A percentile compares a stretch with the other conserved stretches of the same genome.
Evolutionary conservation across 1,140 invertebrate species (phyloP).

Genomic region (Pinna nobilis): DNA sequence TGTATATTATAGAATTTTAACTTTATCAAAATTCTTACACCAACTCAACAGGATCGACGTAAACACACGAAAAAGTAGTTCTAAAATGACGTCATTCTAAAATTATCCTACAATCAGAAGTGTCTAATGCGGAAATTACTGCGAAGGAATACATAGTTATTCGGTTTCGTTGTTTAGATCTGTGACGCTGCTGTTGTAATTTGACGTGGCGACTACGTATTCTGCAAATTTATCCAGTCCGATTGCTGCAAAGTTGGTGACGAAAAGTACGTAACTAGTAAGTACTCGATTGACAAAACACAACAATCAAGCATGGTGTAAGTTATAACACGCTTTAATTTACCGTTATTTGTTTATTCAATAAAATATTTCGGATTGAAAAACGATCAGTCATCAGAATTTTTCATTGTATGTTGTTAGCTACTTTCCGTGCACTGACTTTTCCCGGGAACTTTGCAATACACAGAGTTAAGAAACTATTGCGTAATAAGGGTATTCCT

Average conservation of each 20-base stretch:
- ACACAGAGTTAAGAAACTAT: not conserved
- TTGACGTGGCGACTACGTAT: slow-evolving; percentile 97
- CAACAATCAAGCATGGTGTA: slow-evolving; percentile 63
- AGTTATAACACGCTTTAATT: slow-evolving; percentile 25
- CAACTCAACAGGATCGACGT: no score
- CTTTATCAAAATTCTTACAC: no score
- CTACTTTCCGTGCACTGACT: no score
- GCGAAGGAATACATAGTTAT: slow-evolving; percentile 45
- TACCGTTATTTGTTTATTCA: slow-evolving; percentile 3
- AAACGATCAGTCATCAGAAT: not conserved
- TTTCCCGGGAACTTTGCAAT: no score
- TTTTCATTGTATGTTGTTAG: no score
- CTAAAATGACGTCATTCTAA: slow-evolving; percentile 53
- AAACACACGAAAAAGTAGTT: slow-evolving; percentile 40
- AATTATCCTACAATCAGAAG: slow-evolving; percentile 44
- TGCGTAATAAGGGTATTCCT: not conserved
- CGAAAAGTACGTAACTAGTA: slow-evolving; percentile 96
- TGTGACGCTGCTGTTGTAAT: slow-evolving; percentile 92
- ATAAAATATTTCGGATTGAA: not conserved
- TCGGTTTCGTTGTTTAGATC: slow-evolving; percentile 68
- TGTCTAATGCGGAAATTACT: slow-evolving; percentile 20
- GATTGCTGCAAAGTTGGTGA: slow-evolving; percentile 93
- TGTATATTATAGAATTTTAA: no score
- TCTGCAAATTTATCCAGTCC: slow-evolving; percentile 90
- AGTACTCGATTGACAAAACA: slow-evolving; percentile 78